Base-by-base conservation (phyloP, 2,797 vertebrate species). In the Ambastaia sidthimunki region DNA sequence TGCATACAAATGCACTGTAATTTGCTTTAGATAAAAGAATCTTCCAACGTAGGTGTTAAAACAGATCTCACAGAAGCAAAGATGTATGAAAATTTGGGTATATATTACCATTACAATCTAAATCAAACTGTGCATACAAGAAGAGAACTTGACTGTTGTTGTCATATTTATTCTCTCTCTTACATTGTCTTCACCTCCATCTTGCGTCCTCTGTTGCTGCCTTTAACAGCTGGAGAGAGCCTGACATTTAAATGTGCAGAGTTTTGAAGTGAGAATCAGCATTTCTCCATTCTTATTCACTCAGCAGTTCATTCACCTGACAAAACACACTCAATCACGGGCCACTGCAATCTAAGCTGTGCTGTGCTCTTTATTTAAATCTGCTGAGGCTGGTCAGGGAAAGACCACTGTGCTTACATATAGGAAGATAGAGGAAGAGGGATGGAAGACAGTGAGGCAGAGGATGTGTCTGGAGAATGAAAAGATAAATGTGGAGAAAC, bases 201-300 rank as follows among this genome's bases (percentile, higher is more conserved):
- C 23, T 52, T 52, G 1, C 34, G 25, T 18, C 31, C 15, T 15
- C 2, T 2, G 19, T 11, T 73, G 60, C 71, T 25, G 47, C 55
- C 34, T 71, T 70, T 25, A 63, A 41, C 60, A 63, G 41, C 47
- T 15, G 13, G 37, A 48, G 72, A 74, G 50, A 81, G 83, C 69
- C 67, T 88, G 83, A 80, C 84, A 86, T 86, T 87, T 85, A 82
- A 85, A 83, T 70, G 78, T 75, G 67, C 78, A 50, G 44, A 28
- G 50, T 76, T 80, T 60, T 73, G 63, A 79, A 76, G 44, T 23
- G 55, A 71, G 75, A 76, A 75, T 80, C 80, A 78, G 71, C 78
- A 63, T 57, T 82, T 75, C 47, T 74, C 19, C 65, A 52, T 77
- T 74, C 52, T 69, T 52, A 66, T 28, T 77, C 65, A 78, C 74